Base-by-base conservation (phyloP, 2,797 vertebrate genomes). In the Lycodopsis pacificus region DNA sequence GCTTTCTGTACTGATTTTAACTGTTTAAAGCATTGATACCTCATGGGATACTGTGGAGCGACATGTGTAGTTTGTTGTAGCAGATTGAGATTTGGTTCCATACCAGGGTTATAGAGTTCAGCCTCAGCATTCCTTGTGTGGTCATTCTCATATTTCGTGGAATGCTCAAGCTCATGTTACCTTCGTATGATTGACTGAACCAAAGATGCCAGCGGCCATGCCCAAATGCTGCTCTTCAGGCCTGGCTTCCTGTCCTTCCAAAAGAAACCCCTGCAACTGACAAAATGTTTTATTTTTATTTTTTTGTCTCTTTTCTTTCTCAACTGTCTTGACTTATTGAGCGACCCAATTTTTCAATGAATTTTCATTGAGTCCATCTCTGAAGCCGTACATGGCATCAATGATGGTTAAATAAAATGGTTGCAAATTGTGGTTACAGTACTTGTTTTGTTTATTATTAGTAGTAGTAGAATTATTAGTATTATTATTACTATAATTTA, bases 141-240 rank as follows among this genome's bases (percentile, higher is more conserved):
- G 80, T 94, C 93, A 94, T 91, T 80, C 86, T 84, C 83, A 70
- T 84, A 63, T 80, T 77, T 91, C 93, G 92, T 94, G 96, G 96
- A 97, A 95, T 91, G 92, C 93, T 93, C 96, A 95, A 96, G 95
- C 95, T 95, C 81, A 88, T 94, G 96, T 96, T 96, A 90, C 92
- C 94, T 95, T 90, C 84, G 94, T 96, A 95, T 97, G 96, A 97
- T 95, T 92, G 95, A 97, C 95, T 94, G 96, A 98, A 99, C 98
- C 98, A 99, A 99, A 99, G 98, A 99, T 95, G 96, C 97, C 97
- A 98, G 97, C 95, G 97, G 97, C 97, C 97, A 96, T 97, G 97
- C 96, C 96, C 96, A 96, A 93, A 98, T 99, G 98, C 98, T 99
- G 98, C 98, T 99, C 95, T 96, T 94, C 95, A 96, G 96, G 96